Evolutionary conservation across 2,888 invertebrate species (phyloP).

Genomic region (Lithophane ornitopus): DNA sequence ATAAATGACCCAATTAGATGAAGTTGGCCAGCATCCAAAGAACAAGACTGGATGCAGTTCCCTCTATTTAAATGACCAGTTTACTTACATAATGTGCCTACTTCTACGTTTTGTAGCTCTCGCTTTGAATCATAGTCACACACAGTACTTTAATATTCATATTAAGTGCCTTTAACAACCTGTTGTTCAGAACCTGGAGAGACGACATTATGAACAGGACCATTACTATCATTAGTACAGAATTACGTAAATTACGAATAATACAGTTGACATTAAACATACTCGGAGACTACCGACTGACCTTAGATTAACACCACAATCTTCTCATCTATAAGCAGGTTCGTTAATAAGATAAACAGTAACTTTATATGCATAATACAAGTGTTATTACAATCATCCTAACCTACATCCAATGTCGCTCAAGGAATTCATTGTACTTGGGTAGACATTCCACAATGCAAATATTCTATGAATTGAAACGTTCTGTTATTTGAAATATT

Average conservation of each 20-base stretch:
- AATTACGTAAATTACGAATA: conserved; percentile 69
- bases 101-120: conserved; percentile 49
- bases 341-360: conserved; percentile 71
- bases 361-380: conserved; percentile 56
- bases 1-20: conserved; percentile 83
- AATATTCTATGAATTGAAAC: conserved; percentile 52
- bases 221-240: conserved; percentile 67
- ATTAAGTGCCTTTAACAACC: conserved; percentile 39
- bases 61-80: conserved; percentile 74
- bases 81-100: conserved; percentile 65
- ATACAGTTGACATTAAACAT: conserved; percentile 68
- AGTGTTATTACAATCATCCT: conserved; percentile 61
- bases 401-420: conserved; percentile 65
- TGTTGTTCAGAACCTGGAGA: conserved; percentile 53
- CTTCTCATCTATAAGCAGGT: conserved; percentile 70
- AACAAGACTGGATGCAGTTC: conserved; percentile 75
- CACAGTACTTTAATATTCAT: conserved; percentile 47
- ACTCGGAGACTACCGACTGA: conserved; percentile 66
- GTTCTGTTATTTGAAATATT: conserved; percentile 54
- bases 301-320: conserved; percentile 71
- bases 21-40: conserved; percentile 82
- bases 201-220: conserved; percentile 57
- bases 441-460: conserved; percentile 48
- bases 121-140: conserved; percentile 43
- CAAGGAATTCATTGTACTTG: conserved; percentile 59